phyloP scores from a whole-genome alignment of 2,797 vertebrate genomes.

The Paedocypris micromegethes region DNA sequence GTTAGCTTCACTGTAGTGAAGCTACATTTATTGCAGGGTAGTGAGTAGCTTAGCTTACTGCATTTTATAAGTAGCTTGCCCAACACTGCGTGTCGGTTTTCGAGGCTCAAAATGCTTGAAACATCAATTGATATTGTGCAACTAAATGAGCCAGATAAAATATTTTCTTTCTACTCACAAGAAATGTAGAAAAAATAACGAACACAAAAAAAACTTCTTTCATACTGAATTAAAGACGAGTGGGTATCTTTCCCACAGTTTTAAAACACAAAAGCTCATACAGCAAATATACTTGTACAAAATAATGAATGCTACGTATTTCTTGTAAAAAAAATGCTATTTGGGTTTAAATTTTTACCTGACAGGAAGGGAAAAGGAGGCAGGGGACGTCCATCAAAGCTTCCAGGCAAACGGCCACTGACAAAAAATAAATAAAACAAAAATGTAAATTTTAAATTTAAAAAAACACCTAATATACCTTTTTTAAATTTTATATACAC shows the following conservation, averaged over 20 bases:
- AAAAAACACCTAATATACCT: neutral
- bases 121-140: constrained; percentile 22
- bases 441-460: neutral
- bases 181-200: constrained; percentile 5
- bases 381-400: constrained; percentile 35
- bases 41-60: too few relatives aligned
- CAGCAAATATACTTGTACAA: too few relatives aligned
- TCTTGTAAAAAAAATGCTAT: constrained; percentile 1
- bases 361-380: constrained; percentile 39
- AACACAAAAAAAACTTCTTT: constrained; percentile 17
- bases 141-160: constrained; percentile 21
- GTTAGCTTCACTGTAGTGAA: too few relatives aligned
- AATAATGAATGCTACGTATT: too few relatives aligned
- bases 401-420: constrained; percentile 43
- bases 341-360: constrained; percentile 48
- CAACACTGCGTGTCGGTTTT: constrained; percentile 8
- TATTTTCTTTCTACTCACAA: constrained; percentile 27
- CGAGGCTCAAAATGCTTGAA: constrained; percentile 1
- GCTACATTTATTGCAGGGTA: too few relatives aligned
- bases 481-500: neutral
- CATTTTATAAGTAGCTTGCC: too few relatives aligned
- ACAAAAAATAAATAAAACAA: constrained; percentile 23
- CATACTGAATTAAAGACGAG: too few relatives aligned
- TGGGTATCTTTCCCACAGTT: neutral
- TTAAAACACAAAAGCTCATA: too few relatives aligned